These are phyloP conservation scores for Mycetomoellerius zeteki DNA, from an alignment of 1,140 invertebrate species.

Conservation along the genomic window DNA sequence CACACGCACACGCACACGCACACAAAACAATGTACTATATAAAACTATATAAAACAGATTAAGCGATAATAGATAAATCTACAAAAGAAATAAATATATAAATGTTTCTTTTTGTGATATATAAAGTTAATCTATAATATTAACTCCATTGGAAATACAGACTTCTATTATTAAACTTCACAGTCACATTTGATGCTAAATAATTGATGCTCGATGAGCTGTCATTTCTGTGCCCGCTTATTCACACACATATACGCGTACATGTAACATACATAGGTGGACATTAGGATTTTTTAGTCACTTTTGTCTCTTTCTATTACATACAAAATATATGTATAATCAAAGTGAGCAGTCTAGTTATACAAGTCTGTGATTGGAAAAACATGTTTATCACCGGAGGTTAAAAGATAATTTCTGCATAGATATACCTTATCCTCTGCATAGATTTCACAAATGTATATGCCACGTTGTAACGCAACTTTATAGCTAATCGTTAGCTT, in stretches of 20 bases:
- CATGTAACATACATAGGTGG: too few species aligned
- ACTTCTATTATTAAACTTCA: too few species aligned
- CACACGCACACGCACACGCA: too few species aligned
- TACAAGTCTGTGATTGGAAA: background rate
- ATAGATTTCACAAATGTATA: background rate
- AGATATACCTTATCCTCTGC: background rate
- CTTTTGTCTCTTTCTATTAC: too few species aligned
- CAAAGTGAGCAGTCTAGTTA: too few species aligned
- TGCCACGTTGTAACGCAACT: background rate
- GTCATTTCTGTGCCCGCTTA: too few species aligned
- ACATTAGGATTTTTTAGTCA: too few species aligned
- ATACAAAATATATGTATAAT: too few species aligned
- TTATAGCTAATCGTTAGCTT: background rate
- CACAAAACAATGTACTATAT: background rate
- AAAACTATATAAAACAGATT: background rate
- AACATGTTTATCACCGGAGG: conserved; percentile 48
- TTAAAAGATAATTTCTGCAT: conserved; percentile 61
- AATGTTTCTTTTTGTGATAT: background rate
- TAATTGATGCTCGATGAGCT: too few species aligned
- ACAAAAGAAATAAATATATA: background rate
- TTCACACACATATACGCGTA: too few species aligned
- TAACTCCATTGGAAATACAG: too few species aligned
- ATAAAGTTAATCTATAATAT: background rate
- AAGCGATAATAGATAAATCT: background rate
- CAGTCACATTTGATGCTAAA: too few species aligned